A percentile compares a stretch with the other conserved stretches of the same genome.
Conservation (phyloP, 1,140 invertebrate species). For the Drosophila suzukii region DNA sequence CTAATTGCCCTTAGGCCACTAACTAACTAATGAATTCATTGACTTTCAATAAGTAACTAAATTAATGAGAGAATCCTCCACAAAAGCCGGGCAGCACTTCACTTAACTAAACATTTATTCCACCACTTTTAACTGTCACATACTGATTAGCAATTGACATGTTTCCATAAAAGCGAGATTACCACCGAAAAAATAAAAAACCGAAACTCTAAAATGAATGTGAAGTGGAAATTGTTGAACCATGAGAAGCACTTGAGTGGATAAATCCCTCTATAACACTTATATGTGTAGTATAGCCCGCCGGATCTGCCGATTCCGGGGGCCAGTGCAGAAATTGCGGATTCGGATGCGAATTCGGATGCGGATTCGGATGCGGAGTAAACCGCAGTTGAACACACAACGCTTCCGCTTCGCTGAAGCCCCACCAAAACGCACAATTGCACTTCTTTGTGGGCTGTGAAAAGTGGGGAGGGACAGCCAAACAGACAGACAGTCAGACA, state of each 20-base stretch:
- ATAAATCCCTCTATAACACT: conserved; percentile 34
- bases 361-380: conserved; percentile 22
- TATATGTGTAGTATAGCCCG: background rate
- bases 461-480: conserved; percentile 1
- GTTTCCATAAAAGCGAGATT: conserved; percentile 37
- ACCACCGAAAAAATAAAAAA: conserved; percentile 2
- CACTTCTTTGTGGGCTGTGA: conserved; percentile 22
- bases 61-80: background rate
- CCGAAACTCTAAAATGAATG: conserved; percentile 26
- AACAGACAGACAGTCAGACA: conserved; percentile 7
- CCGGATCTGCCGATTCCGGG: conserved; percentile 10
- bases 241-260: conserved; percentile 34
- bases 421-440: conserved; percentile 37
- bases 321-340: conserved; percentile 1
- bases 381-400: conserved; percentile 36
- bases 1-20: background rate
- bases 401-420: conserved; percentile 43
- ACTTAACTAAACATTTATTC: conserved; percentile 20
- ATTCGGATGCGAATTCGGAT: conserved; percentile 5
- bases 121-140: conserved; percentile 22
- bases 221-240: conserved; percentile 32
- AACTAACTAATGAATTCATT: conserved; percentile 3
- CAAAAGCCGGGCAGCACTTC: background rate
- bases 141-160: conserved; percentile 44
- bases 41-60: conserved; percentile 8